Evolutionary conservation across 2,888 invertebrate genomes (phyloP), one percentile per base, ranked within the genome.

Genomic region (Podotricha telesiphe): DNA sequence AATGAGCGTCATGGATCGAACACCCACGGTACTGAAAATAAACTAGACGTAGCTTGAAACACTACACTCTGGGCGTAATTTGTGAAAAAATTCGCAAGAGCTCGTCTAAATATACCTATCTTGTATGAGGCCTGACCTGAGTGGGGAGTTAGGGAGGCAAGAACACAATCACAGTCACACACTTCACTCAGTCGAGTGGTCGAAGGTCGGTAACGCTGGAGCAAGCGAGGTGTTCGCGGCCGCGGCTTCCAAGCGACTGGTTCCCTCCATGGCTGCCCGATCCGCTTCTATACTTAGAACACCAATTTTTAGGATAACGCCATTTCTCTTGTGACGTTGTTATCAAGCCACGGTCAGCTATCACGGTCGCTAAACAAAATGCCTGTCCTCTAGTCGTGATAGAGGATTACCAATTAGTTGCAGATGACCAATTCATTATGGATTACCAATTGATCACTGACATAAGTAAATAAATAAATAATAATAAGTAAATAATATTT

Each of bases 221-320:
- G 86, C 85, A 82, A 81, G 88, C 88, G 88, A 85, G 88, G 85
- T 87, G 88, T 82, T 86, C 90, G 87, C 93, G 87, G 81, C 82
- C 91, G 89, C 91, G 88, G 91, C 87, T 86, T 86, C 86, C 88
- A 84, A 87, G 89, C 92, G 91, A 93, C 93, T 93, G 90, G 77
- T 79, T 76, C 69, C 68, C 79, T 75, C 76, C 80, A 80, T 81
- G 80, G 79, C 78, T 74, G 82, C 76, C 75, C 82, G 77, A 76
- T 76, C 79, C 81, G 74, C 80, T 77, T 85, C 88, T 92, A 92
- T 84, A 85, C 84, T 82, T 92, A 91, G 91, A 84, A 74, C 84
- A 76, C 77, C 78, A 77, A 75, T 75, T 81, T 79, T 81, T 77
- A 77, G 86, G 85, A 86, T 83, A 85, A 80, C 79, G 79, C 83